Conservation (phyloP, 2,888 invertebrate species). For the Caenorhabditis sinica region DNA sequence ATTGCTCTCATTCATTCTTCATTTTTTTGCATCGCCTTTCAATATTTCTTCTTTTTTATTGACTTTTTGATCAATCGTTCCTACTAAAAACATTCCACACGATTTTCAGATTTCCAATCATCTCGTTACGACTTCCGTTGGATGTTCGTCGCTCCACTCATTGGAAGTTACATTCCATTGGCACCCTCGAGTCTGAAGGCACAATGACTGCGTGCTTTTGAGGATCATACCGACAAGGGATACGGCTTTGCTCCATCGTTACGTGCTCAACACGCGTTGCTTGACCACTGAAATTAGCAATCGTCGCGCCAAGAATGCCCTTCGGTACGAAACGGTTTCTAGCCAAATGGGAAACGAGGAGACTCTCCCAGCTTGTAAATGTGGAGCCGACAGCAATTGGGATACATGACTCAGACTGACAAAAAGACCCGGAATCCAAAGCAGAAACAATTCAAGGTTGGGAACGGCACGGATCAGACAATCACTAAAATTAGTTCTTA, state of each 20-base stretch:
- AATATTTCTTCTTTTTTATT: too few relatives aligned
- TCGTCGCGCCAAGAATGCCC: background rate
- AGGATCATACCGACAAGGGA: background rate
- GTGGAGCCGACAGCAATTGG: slow-evolving; percentile 41
- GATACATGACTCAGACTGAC: background rate
- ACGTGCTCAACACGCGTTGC: slow-evolving; percentile 32
- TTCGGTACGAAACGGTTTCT: slow-evolving; percentile 19
- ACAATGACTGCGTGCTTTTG: background rate
- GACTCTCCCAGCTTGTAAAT: slow-evolving; percentile 30
- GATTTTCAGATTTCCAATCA: too few relatives aligned
- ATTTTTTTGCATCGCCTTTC: too few relatives aligned
- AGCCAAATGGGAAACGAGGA: slow-evolving; percentile 19
- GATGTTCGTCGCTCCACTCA: slow-evolving; percentile 24
- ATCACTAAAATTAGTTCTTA: too few relatives aligned
- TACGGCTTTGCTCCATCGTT: slow-evolving; percentile 12
- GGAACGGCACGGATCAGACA: too few relatives aligned
- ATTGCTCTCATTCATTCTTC: too few relatives aligned
- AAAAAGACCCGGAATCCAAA: too few relatives aligned
- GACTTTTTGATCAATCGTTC: too few relatives aligned
- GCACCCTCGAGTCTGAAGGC: background rate
- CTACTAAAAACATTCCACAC: too few relatives aligned
- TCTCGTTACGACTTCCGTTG: too few relatives aligned
- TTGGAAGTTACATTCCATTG: background rate
- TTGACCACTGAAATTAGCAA: background rate
- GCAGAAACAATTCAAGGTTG: too few relatives aligned